These are phyloP conservation scores for Harpalus rubripes DNA, from an alignment of 2,888 invertebrate species.

Conservation along the genomic window DNA sequence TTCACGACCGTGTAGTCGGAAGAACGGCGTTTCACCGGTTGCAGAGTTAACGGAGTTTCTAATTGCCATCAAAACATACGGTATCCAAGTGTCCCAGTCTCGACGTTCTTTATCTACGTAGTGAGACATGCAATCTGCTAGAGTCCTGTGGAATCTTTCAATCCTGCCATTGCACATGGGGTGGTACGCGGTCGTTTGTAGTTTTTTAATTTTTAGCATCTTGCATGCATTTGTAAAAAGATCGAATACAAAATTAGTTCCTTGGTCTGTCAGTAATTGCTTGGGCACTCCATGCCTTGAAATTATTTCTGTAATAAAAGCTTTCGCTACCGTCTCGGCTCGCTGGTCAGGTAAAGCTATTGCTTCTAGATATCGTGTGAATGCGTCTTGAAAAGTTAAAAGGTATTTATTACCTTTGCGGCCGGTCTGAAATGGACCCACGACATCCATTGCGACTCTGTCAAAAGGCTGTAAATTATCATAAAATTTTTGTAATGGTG, in stretches of 20 bases:
- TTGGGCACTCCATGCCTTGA: constrained; percentile 23
- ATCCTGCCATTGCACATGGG: no score
- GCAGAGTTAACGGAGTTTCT: constrained; percentile 69
- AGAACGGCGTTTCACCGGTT: constrained; percentile 68
- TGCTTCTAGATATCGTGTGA: neutral
- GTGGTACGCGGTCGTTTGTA: no score
- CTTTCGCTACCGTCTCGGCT: constrained; percentile 35
- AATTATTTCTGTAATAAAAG: constrained; percentile 35
- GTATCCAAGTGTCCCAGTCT: no score
- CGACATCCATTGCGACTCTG: no score
- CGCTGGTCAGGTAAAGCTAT: constrained; percentile 38
- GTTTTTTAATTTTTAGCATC: no score
- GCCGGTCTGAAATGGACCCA: neutral
- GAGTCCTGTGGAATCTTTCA: no score
- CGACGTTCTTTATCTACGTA: no score
- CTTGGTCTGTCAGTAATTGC: constrained; percentile 35
- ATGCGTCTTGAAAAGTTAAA: no score
- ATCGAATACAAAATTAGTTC: constrained; percentile 66
- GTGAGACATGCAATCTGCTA: no score
- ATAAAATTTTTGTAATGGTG: constrained; percentile 7
- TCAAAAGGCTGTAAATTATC: constrained; percentile 29
- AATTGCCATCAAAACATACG: no score
- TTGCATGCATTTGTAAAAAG: constrained; percentile 52
- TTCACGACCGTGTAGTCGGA: constrained; percentile 60
- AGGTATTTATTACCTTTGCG: neutral